A percentile compares a stretch with the other conserved stretches of the same genome.
Conservation (phyloP, 1,140 invertebrate genomes). For the Pectinophora gossypiella region DNA sequence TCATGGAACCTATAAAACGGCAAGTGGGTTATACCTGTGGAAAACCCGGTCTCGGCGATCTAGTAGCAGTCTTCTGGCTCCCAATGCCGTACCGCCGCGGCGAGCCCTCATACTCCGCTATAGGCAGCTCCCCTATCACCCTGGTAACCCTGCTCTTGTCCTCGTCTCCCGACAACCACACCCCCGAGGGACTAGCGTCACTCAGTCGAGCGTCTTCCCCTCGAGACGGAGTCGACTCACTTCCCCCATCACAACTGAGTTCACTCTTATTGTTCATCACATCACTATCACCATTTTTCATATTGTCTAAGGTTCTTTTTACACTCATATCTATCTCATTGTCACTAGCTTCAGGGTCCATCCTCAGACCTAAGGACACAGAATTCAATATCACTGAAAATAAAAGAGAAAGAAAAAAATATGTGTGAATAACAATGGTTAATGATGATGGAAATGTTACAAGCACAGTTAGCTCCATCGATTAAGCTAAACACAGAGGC, state of each 20-base stretch:
- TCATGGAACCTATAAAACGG: too few relatives aligned
- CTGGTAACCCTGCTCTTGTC: conserved; percentile 81
- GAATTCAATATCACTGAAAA: conserved; percentile 75
- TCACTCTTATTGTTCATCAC: conserved; percentile 64
- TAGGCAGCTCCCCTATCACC: conserved; percentile 91
- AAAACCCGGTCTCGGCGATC: conserved; percentile 69
- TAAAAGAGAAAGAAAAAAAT: conserved; percentile 61
- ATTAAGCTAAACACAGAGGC: too few relatives aligned
- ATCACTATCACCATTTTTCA: conserved; percentile 69
- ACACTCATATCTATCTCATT: conserved; percentile 71
- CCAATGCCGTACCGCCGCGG: conserved; percentile 88
- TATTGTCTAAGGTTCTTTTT: conserved; percentile 72
- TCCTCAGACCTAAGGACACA: conserved; percentile 73
- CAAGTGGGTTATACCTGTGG: conserved; percentile 76
- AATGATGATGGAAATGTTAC: conserved; percentile 5
- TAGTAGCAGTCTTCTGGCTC: conserved; percentile 38
- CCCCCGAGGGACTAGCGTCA: conserved; percentile 52
- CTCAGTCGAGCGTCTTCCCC: conserved; percentile 43
- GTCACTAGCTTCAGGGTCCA: conserved; percentile 70
- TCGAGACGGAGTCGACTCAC: conserved; percentile 52
- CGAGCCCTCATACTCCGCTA: conserved; percentile 94
- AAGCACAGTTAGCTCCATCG: too few relatives aligned
- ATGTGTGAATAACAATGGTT: conserved; percentile 38
- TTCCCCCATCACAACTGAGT: conserved; percentile 45
- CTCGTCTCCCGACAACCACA: conserved; percentile 62